Evolutionary conservation across 2,797 vertebrate genomes (phyloP).

Genomic region (Pseudochirops cupreus): DNA sequence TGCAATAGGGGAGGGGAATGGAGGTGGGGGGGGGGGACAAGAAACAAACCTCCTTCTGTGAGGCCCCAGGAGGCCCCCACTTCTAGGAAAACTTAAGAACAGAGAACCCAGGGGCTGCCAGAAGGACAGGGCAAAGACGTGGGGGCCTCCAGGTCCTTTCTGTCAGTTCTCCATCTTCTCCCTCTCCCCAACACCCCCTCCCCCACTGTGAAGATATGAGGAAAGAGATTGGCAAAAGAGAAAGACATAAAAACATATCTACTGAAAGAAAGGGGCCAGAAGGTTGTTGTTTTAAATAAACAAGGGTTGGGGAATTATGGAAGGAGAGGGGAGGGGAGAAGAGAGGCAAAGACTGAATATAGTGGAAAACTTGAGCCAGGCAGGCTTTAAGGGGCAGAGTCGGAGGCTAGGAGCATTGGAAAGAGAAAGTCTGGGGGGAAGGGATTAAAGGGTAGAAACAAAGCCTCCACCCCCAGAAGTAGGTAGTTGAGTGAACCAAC

Average conservation of each 20-base stretch:
- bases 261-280: constrained; percentile 5
- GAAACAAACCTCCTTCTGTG: constrained; percentile 73
- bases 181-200: neutral
- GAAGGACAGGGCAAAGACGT: constrained; percentile 65
- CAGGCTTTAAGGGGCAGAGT: neutral
- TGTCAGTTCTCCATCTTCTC: neutral
- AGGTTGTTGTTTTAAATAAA: neutral
- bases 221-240: neutral
- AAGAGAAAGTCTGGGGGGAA: neutral
- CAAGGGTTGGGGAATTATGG: neutral
- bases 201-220: neutral
- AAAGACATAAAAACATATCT: neutral
- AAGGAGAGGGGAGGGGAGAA: neutral
- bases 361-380: neutral
- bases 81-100: constrained; percentile 83
- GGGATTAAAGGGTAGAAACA: neutral
- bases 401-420: neutral
- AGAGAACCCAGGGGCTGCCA: constrained; percentile 73
- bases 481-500: constrained; percentile 22
- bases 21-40: constrained; percentile 8
- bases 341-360: neutral
- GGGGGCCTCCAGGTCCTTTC: constrained; percentile 27
- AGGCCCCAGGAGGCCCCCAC: constrained; percentile 79
- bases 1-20: neutral
- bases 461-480: constrained; percentile 14